phyloP scores from a whole-genome alignment of 2,113 vertebrate genomes.

The Trematomus loennbergii region DNA sequence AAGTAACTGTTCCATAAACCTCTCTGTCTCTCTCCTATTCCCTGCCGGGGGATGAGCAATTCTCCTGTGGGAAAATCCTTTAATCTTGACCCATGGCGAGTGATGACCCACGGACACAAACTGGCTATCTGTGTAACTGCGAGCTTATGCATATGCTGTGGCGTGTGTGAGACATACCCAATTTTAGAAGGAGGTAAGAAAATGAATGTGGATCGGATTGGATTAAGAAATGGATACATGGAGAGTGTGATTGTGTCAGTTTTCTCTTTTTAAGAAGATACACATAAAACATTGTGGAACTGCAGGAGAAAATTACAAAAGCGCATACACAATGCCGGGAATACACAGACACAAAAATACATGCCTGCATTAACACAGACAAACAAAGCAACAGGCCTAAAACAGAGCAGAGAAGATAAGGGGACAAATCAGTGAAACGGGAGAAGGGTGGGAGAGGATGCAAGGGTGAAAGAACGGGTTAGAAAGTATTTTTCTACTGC shows the following conservation, averaged over 20 bases:
- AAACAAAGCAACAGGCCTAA: constrained; percentile 29
- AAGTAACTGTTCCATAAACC: constrained; percentile 63
- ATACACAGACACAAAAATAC: constrained; percentile 11
- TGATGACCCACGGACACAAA: constrained; percentile 57
- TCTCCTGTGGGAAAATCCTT: constrained; percentile 63
- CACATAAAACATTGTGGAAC: constrained; percentile 31
- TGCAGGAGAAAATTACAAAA: background rate
- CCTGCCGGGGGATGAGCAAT: constrained; percentile 51
- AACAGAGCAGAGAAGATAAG: constrained; percentile 12
- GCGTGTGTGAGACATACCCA: constrained; percentile 5
- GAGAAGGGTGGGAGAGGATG: constrained; percentile 44
- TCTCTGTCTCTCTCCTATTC: constrained; percentile 34
- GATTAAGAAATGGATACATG: background rate
- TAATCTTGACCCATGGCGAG: constrained; percentile 70
- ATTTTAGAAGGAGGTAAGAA: constrained; percentile 3
- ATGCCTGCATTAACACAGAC: constrained; percentile 1
- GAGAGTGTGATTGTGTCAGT: constrained; percentile 1
- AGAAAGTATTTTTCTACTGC: constrained; percentile 38
- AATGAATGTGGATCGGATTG: constrained; percentile 12
- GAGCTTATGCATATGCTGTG: constrained; percentile 21
- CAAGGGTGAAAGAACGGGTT: constrained; percentile 45
- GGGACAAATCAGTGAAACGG: constrained; percentile 42
- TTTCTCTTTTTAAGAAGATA: constrained; percentile 7
- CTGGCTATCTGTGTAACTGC: constrained; percentile 29
- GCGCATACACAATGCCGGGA: too few relatives aligned